Conservation (phyloP, 2,113 vertebrate species). For the Eidolon helvum region DNA sequence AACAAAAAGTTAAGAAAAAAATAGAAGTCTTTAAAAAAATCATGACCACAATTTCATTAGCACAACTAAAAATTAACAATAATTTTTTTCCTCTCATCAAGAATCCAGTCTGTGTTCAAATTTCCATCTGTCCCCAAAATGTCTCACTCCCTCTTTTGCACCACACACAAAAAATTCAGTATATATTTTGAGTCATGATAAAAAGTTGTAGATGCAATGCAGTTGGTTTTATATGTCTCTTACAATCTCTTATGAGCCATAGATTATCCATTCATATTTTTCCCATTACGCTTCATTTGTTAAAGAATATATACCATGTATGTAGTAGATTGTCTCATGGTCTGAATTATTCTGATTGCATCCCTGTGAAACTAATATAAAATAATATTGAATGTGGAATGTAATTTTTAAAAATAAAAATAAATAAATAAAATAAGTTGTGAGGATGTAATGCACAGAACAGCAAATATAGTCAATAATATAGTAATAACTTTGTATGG, state of each 20-base stretch:
- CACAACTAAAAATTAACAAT: neutral
- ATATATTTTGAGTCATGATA: neutral
- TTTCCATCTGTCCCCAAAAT: neutral
- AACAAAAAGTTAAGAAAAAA: neutral
- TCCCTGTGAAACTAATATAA: too few species aligned
- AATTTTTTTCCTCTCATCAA: neutral
- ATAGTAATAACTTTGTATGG: too few species aligned
- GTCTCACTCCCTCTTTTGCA: neutral
- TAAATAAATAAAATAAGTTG: too few species aligned
- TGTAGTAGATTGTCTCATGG: neutral
- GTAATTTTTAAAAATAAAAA: too few species aligned
- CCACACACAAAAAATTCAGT: neutral
- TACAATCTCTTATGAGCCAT: neutral
- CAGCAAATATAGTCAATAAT: too few species aligned
- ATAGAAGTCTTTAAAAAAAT: neutral
- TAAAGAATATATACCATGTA: neutral
- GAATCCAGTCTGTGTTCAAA: neutral
- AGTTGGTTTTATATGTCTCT: neutral
- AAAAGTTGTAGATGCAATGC: neutral
- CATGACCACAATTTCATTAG: neutral
- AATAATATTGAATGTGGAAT: too few species aligned
- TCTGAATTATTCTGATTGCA: neutral
- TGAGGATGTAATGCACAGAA: too few species aligned
- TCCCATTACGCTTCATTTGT: neutral
- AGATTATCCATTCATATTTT: neutral